Evolutionary conservation across 2,113 vertebrate species (phyloP), one percentile per base, ranked within the genome.

Genomic region (Mastomys coucha): DNA sequence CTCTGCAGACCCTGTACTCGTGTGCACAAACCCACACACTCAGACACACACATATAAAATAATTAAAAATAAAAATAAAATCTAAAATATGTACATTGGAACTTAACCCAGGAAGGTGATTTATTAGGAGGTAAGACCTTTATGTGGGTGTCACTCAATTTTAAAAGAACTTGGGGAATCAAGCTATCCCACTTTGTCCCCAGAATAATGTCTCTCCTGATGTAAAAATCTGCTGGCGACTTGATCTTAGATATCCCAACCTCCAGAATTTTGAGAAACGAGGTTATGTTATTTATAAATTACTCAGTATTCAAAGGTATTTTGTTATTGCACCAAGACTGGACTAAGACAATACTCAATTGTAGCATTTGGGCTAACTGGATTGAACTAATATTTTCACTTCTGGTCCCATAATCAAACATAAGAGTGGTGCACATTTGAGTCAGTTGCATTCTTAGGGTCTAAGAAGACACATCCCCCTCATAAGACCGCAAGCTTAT

Each of bases 351-450:
- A 87, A 75, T 1, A 36, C 28, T 73, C 24, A 22, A 86, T n/a
- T 51, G 33, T 20, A 96, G 33, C 84, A 73, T 60, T 58, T 31
- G 17, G 17, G 19, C 72, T 56, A 49, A 89, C 0, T 93, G 28
- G 3, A 77, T 53, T 91, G 95, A 93, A 87, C 53, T 63, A 97
- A 77, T 65, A 56, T 92, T 86, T 92, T 92, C 85, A 91, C 51
- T 76, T 45, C 58, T 73, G 67, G 56, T 7, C 11, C 72, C 53
- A 58, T 45, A 82, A 77, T 86, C 91, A 95, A 92, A 86, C 60
- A 88, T 49, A 90, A 86, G 53, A 26, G 11, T 33, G 42, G 39
- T 70, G 73, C 39, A 94, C 63, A 82, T 56, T 78, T 95, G 58
- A 39, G 39, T 89, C 7, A 5, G 31, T 73, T 82, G 60, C 53